Base-by-base conservation (phyloP, 1,140 invertebrate genomes). In the Nylanderia fulva region DNA sequence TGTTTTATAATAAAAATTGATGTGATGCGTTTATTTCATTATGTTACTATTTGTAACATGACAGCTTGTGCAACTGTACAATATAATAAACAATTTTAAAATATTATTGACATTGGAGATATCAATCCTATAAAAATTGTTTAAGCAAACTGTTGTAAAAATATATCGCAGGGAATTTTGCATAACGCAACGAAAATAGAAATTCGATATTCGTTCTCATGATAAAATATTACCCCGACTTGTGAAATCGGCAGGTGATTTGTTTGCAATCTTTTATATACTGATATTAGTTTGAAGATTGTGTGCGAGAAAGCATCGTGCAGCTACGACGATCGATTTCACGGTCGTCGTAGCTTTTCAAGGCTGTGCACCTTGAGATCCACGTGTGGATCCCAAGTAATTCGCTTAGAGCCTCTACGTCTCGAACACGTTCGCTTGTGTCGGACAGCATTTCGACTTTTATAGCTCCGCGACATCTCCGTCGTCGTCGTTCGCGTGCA, bases 331-430 rank as follows among this genome's bases (percentile, higher is more conserved):
- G 64, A 90, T 90, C 85, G 88, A 90, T 87, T 82, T 79, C 76
- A 63, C 88, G 85, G 80, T 76, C 76, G 83, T 89, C 85, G 88
- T 85, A 79, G 63, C 69, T 80, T 85, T 85, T 89, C 88, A 90
- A 90, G 88, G 88, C 52, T 83, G 71, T 18, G 29, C 56, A 82
- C 48, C 71, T 56, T 33, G 79, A 89, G 85, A 90, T 89, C 88
- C 82, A 61, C 58, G 39, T 56, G 29, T 85, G 86, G 86, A 90
- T 89, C 88, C 76, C 52, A 56, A 54, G 54, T 89, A 89, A 89
- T 90, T 89, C 88, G 88, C 86, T 90, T 89, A 89, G 71, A 60
- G 64, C 33, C 42, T 39, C 36, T 83, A 36, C 54, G 61, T 77
- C 86, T 71, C 75, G 56, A 82, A 86, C 77, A 66, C 71, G 84